phyloP scores from a whole-genome alignment of 2,888 invertebrate species.

The Athetis lepigone region DNA sequence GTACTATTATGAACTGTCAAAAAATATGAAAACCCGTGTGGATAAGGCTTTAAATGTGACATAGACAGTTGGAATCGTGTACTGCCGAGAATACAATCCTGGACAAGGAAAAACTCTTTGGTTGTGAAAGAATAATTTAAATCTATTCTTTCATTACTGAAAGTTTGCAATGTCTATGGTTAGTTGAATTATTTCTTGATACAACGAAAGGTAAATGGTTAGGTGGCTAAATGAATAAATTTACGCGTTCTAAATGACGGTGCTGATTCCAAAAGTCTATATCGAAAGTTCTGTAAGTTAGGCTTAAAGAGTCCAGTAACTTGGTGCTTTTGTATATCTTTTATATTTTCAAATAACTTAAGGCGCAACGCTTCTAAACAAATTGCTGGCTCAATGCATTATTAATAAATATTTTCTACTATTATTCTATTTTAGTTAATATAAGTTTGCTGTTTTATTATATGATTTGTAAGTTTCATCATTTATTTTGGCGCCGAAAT shows the following conservation, averaged over 20 bases:
- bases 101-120: neutral
- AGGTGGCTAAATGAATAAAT: neutral
- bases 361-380: conserved; percentile 78
- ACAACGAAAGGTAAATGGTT: conserved; percentile 50
- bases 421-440: conserved; percentile 59
- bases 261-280: conserved; percentile 42
- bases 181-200: neutral
- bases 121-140: neutral
- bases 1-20: conserved; percentile 46
- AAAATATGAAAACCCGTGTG: conserved; percentile 57
- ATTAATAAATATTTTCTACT: conserved; percentile 70
- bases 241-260: neutral
- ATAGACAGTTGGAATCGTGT: conserved; percentile 34
- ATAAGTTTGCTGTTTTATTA: conserved; percentile 68
- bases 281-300: conserved; percentile 61
- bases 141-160: neutral
- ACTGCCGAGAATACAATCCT: neutral
- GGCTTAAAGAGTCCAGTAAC: conserved; percentile 75
- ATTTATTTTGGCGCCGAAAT: conserved; percentile 50
- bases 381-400: conserved; percentile 83
- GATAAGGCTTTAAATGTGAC: conserved; percentile 50
- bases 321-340: conserved; percentile 77
- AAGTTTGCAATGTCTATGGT: conserved; percentile 1
- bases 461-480: conserved; percentile 45
- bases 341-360: conserved; percentile 68